Evolutionary conservation across 2,888 invertebrate species (phyloP), one percentile per base, ranked within the genome.

Genomic region (Drosophila ustulata): DNA sequence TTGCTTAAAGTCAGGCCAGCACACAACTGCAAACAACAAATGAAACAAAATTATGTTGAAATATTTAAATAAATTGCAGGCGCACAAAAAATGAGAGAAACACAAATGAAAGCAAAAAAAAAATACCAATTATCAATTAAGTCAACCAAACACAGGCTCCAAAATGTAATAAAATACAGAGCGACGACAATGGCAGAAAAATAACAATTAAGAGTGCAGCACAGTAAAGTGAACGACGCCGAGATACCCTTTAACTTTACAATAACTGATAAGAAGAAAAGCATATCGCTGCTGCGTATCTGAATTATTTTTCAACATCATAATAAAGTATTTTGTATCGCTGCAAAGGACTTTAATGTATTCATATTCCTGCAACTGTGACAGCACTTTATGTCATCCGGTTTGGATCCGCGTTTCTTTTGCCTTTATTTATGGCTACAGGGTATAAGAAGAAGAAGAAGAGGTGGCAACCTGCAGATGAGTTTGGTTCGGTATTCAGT

Each of bases 51-150:
- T 88, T 77, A 88, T 77, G 83, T 80, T 83, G 83, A 88, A 87
- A 79, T 76, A 88, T 88, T 76, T 85, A 86, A 89, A 86, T 80
- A 76, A 64, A 72, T 71, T 80, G 75, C 76, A 71, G 59, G 26
- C 28, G 13, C 11, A 34, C 3, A 45, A 32, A 47, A 52, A 45
- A 34, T 3, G 32, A 66, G 47, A 41, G 39, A 66, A 51, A 66
- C 43, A 13, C 11, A 66, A 51, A 58, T 39, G 56, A 58, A 57
- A 32, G 52, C 52, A 58, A 63, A 26, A 52, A 46, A 52, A 50
- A 62, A 75, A 73, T 79, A 75, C 75, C 89, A 88, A 86, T 89
- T 88, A 88, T 86, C 90, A 90, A 90, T 91, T 91, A 90, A 90
- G 90, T 89, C 82, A 83, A 80, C 69, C 86, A 80, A 82, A 81